These are phyloP conservation scores for Labeo catla DNA, from an alignment of 2,113 vertebrate species.

Conservation along the genomic window DNA sequence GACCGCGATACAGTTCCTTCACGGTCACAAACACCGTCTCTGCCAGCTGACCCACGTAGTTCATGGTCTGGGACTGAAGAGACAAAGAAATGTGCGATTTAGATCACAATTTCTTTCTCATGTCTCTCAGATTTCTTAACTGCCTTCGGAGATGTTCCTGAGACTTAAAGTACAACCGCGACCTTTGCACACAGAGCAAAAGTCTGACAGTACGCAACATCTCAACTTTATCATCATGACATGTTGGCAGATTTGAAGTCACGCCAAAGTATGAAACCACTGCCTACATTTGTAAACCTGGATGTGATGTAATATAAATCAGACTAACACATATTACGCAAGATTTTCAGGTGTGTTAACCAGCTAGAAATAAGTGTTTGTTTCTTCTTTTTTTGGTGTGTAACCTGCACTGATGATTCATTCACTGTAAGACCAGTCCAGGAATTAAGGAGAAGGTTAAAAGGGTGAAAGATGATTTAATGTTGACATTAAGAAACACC, in stretches of 20 bases:
- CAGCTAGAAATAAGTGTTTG: not conserved
- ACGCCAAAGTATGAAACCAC: not conserved
- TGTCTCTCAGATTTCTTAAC: not conserved
- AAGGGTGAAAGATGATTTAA: not conserved
- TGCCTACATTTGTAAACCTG: not conserved
- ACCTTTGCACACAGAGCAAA: constrained; percentile 17
- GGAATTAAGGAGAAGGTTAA: not conserved
- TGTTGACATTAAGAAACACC: not conserved
- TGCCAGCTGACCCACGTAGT: constrained; percentile 91
- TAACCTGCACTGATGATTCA: not conserved
- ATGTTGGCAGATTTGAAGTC: not conserved
- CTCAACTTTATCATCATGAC: constrained; percentile 15
- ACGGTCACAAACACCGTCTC: constrained; percentile 87
- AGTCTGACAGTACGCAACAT: constrained; percentile 6
- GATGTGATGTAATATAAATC: not conserved
- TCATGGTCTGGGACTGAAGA: constrained; percentile 85
- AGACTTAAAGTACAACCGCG: not conserved
- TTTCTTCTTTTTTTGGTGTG: not conserved
- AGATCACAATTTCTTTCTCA: not conserved
- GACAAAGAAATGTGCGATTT: not conserved
- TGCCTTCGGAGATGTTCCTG: not conserved
- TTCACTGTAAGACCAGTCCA: not conserved
- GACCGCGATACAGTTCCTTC: constrained; percentile 88
- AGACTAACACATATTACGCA: not conserved
- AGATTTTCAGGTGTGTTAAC: not conserved